Conservation (phyloP, 2,888 invertebrate species). For the Cerastis leucographa region DNA sequence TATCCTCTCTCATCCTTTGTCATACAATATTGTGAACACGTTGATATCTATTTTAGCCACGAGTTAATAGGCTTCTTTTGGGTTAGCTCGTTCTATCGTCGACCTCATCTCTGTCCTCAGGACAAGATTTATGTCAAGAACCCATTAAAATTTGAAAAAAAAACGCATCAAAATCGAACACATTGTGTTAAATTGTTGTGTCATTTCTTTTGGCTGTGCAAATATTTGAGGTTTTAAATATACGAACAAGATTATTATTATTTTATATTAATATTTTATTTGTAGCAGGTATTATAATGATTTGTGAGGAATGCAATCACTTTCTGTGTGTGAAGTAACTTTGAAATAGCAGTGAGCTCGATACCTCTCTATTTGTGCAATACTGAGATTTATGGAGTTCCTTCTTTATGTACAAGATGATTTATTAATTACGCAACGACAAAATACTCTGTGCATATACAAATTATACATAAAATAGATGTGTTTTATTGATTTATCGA, state of each 20-base stretch:
- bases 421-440: conserved; percentile 40
- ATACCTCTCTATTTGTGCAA: conserved; percentile 42
- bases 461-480: background rate
- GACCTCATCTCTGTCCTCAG: background rate
- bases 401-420: conserved; percentile 25
- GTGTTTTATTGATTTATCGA: background rate
- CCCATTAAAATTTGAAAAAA: background rate
- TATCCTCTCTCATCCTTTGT: background rate
- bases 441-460: background rate
- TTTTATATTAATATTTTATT: background rate
- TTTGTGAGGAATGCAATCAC: background rate
- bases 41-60: background rate
- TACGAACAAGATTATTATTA: background rate
- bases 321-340: conserved; percentile 43
- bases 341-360: conserved; percentile 13
- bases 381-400: conserved; percentile 42
- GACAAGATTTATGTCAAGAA: background rate
- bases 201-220: background rate
- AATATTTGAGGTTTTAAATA: background rate
- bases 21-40: background rate
- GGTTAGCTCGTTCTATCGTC: background rate
- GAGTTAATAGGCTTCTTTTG: background rate
- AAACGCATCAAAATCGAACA: background rate
- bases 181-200: background rate
- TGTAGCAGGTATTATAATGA: background rate